Evolutionary conservation across 37 sponge, comb jelly and placozoan species (phyloP), one percentile per base, ranked within the genome.

Genomic region (Beroe forskalii): DNA sequence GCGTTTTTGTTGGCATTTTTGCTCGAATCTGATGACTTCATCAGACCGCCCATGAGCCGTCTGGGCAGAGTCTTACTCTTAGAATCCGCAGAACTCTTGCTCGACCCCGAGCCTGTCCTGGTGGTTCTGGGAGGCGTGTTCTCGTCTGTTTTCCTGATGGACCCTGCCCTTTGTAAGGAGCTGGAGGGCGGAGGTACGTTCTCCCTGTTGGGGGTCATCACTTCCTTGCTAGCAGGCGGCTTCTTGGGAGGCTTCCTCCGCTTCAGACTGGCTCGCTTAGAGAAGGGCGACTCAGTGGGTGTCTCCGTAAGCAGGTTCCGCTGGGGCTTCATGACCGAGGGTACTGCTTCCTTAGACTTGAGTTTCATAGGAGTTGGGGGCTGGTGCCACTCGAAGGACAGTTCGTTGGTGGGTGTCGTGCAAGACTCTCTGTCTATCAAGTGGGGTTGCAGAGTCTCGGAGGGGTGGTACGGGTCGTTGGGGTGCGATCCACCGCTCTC

Each of bases 251-350:
- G 27, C 38, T 69, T 69, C 72, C 72, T 33, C 72, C 32, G 28
- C 38, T 69, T 69, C 72, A 69, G 27, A 33, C 72, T 69, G 37
- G 72, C 72, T 36, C 72, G 35, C 32, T 69, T 69, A 2, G 72
- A 36, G 19, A 69, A 69, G 2, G 72, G 72, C 19, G 72, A 69
- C 72, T 69, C 72, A 6, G 72, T 14, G 1, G 12, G 36, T 12
- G 27, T 37, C 1, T 27, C 19, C 1, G 72, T 27, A 1, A 35
- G 36, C 72, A 32, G 33, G 32, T 14, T 69, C 38, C 72, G 28
- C 72, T 69, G 72, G 4, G 72, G 72, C 72, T 69, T 69, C 72
- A 69, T 69, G 12, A 69, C 72, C 19, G 27, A 27, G 2, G 72
- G 72, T 4, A 32, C 32, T 19, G 27, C 32, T 2, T 69, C 32